Base-by-base conservation (phyloP, 2,113 vertebrate genomes). In the Siniperca knerii region DNA sequence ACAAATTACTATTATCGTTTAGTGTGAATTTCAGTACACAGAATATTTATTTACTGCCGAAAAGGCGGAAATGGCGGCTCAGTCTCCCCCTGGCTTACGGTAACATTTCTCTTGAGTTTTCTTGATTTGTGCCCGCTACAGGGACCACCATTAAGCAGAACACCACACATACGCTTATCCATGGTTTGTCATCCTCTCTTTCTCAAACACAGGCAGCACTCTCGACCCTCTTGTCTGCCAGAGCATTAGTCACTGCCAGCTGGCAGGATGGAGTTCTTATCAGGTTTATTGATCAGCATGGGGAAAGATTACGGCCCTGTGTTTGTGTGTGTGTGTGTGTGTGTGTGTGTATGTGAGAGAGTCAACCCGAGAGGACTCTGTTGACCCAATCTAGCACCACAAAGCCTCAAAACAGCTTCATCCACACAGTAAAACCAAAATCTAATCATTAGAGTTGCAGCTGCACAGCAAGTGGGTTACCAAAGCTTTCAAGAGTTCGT, bases 281-380 rank as follows among this genome's bases (percentile, higher is more conserved):
- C 79, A 48, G 70, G 29, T 33, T 79, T 88, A 90, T 91, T 81
- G 89, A 91, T 88, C 83, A 62, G 65, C 62, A n/a, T 54, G 79
- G 73, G 79, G 82, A 77, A 64, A 62, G 79, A 75, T 78, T 86
- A 23, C 37, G 11, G 71, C 54, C 69, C n/a, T 46, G 37, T 76
- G 68, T 81, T 6, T 83, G 46, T 62, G 67, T 9, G 42, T 9
- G 4, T 29, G 18, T 20, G 25, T 9, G 42, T 46, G 37, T 76
- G 68, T 81, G 4, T 83, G 46, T 62, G 67, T 9, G 42, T 9
- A 13, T 29, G 18, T 20, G 25, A 65, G 71, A 44, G 54, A 55
- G 21, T 35, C 33, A 77, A 12, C 74, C 33, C 50, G 50, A 72
- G 40, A 87, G 66, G 62, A 44, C 52, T 64, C 15, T 18, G 71